Evolutionary conservation across 2,888 invertebrate genomes (phyloP), one percentile per base, ranked within the genome.

Genomic region (Azorinus chamasolen): DNA sequence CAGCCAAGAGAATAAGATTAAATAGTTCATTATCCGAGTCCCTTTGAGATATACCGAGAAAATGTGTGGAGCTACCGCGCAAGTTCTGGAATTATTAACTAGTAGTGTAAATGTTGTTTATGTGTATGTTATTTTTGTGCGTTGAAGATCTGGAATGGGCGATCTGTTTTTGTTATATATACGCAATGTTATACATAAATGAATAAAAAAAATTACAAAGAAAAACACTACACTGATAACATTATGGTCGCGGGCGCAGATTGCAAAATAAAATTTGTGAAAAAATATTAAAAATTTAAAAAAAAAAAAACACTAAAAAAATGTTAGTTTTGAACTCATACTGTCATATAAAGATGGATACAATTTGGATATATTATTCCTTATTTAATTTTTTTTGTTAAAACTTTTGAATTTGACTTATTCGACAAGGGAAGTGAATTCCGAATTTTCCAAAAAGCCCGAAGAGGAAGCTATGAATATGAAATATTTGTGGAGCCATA

Each of bases 1-100:
- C 85, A 72, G 79, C 85, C 53, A 86, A 86, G 77, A 79, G 77
- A 54, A 80, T 83, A 81, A 79, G 83, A 65, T 80, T 83, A 68
- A 83, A 79, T 66, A 76, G 82, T 74, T 85, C 86, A 37, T 83
- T 76, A 50, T 79, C 84, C 5, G 86, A 84, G 77, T 83, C 83
- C 63, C 86, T 88, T 65, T 87, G 88, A 88, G 66, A 58, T 20
- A 32, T 50, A 14, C 27, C 45, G 18, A 27, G 20, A 14, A 37
- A 46, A 25, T 46, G 43, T 32, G 32, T 32, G 32, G 32, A 51
- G 16, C 41, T 51, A 12, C 39, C 10, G 61, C 48, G 18, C 18
- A 22, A 50, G 24, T 27, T 27, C 24, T 25, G 45, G 41, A 43
- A 51, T 46, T 59, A 48, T 22, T 43, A 46, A 41, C 61, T 27